Evolutionary conservation across 2,888 invertebrate genomes (phyloP), one percentile per base, ranked within the genome.

Genomic region (Dryobotodes eremita): DNA sequence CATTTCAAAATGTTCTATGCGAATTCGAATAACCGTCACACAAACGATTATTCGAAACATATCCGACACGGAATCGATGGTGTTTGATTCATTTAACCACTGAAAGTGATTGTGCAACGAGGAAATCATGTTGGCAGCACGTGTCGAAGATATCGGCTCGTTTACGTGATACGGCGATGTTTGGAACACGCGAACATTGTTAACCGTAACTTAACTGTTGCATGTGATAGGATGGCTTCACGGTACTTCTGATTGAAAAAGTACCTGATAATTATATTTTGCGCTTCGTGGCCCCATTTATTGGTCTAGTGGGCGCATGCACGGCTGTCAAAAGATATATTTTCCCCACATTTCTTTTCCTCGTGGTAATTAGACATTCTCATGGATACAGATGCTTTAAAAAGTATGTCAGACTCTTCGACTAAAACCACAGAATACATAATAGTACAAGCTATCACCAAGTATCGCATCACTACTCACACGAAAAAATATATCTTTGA

Each of bases 121-220:
- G 92, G 93, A 93, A 89, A 78, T 55, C 68, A 66, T 81, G 71
- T 79, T 69, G 73, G 74, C 31, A 83, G 77, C 84, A 82, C 66
- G 77, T 88, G 73, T 77, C 75, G 85, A 85, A 85, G 83, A 79
- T 88, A 88, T 86, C 84, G 79, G 64, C 61, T 83, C 76, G 77
- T 86, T 84, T 81, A 83, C 84, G 78, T 76, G 86, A 75, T 90
- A 84, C 69, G 57, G 83, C 80, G 89, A 91, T 89, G 90, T 86
- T 91, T 90, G 89, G 88, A 90, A 90, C 95, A 95, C 95, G 95
- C 89, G 71, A 89, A 62, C 93, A 90, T 88, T 85, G 82, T 84
- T 93, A 93, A 95, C 95, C 91, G 95, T 94, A 95, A 93, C 73
- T 83, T 95, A 94, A 95, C 94, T 92, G 94, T 95, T 93, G 92